Evolutionary conservation across 2,888 invertebrate genomes (phyloP).

Genomic region (Drosophila merina): DNA sequence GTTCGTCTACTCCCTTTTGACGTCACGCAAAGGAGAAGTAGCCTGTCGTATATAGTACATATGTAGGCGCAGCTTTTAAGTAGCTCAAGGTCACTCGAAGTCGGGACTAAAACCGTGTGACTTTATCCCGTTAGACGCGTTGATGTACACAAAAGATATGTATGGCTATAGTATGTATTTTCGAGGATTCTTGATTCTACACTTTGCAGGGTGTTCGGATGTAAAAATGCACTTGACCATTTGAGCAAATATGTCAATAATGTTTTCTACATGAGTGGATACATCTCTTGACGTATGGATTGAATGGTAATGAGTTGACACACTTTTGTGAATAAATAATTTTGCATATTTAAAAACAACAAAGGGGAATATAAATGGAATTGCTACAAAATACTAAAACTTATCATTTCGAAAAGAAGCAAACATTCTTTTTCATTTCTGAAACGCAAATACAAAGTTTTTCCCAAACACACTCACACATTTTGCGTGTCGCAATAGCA

Average conservation of each 20-base stretch:
- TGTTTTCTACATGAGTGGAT: conserved; percentile 21
- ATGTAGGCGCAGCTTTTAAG: conserved; percentile 49
- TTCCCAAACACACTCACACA: conserved; percentile 3
- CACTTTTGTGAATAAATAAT: conserved; percentile 17
- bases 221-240: conserved; percentile 10
- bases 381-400: not conserved
- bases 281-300: conserved; percentile 23
- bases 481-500: conserved; percentile 13
- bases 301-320: conserved; percentile 21
- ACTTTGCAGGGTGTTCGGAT: conserved; percentile 1
- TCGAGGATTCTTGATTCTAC: conserved; percentile 3
- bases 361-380: not conserved
- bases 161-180: conserved; percentile 5
- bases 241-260: conserved; percentile 17
- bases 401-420: not conserved
- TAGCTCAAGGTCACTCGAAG: conserved; percentile 66
- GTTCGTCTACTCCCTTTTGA: conserved; percentile 55
- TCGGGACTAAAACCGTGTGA: conserved; percentile 29
- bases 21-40: conserved; percentile 51
- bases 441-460: conserved; percentile 7
- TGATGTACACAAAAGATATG: conserved; percentile 11
- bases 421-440: not conserved
- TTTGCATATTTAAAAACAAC: not conserved
- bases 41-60: conserved; percentile 25
- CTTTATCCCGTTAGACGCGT: conserved; percentile 11